These are phyloP conservation scores for Teleogryllus occipitalis DNA, from an alignment of 1,140 invertebrate genomes.

Conservation along the genomic window DNA sequence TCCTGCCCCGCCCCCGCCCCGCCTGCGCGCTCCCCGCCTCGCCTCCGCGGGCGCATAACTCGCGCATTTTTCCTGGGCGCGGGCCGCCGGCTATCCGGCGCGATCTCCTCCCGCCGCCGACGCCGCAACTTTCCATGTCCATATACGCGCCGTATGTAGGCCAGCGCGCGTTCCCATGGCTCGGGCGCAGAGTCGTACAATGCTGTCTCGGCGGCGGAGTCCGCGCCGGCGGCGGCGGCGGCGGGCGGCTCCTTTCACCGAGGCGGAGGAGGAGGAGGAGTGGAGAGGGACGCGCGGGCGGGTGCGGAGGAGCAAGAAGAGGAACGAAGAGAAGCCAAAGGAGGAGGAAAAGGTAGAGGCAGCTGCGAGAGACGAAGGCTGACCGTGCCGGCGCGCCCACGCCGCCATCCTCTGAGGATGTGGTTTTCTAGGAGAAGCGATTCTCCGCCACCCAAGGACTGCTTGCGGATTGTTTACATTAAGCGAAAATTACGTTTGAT, in stretches of 20 bases:
- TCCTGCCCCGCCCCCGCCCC: too few relatives aligned
- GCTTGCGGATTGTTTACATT: too few relatives aligned
- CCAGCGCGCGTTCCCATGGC: background rate
- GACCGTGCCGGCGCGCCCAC: too few relatives aligned
- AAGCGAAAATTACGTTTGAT: too few relatives aligned
- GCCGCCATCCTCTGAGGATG: too few relatives aligned
- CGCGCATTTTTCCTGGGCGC: background rate
- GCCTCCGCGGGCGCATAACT: background rate
- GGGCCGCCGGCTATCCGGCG: background rate
- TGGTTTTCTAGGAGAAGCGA: too few relatives aligned
- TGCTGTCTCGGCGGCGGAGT: background rate
- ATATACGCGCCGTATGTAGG: conserved; percentile 3
- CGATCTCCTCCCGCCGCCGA: background rate
- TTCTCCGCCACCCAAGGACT: too few relatives aligned
- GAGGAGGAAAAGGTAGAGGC: too few relatives aligned
- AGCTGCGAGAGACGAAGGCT: too few relatives aligned
- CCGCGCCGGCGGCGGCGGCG: too few relatives aligned
- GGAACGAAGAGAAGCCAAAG: too few relatives aligned
- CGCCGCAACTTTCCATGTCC: conserved; percentile 2
- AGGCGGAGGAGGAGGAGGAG: background rate
- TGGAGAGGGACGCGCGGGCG: background rate
- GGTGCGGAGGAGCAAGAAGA: background rate
- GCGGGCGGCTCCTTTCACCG: background rate
- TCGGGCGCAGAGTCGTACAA: background rate
- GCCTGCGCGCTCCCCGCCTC: background rate